phyloP scores from a whole-genome alignment of 2,797 vertebrate genomes.

The Cyclura pinguis region DNA sequence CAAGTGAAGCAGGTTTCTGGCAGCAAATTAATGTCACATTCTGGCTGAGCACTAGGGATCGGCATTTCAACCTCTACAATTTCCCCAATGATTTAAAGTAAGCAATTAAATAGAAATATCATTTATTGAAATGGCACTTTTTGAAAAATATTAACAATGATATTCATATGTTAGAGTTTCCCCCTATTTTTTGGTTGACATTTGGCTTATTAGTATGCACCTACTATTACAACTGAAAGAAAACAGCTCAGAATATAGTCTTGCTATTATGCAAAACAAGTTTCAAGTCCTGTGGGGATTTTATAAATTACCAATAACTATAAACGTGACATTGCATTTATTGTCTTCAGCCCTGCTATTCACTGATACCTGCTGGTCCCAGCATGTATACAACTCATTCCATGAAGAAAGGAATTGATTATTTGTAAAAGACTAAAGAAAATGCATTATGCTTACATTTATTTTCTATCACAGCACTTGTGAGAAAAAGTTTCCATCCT shows the following conservation, averaged over 20 bases:
- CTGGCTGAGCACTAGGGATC: conserved; percentile 78
- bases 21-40: conserved; percentile 81
- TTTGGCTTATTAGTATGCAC: conserved; percentile 91
- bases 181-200: conserved; percentile 83
- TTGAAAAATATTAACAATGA: conserved; percentile 84
- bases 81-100: conserved; percentile 84
- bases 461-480: conserved; percentile 70
- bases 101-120: conserved; percentile 84
- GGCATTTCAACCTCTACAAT: conserved; percentile 82
- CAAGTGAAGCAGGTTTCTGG: conserved; percentile 73
- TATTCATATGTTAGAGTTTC: conserved; percentile 85
- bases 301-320: conserved; percentile 90
- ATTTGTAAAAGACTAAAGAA: conserved; percentile 79
- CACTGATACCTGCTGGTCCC: conserved; percentile 80
- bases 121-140: conserved; percentile 83
- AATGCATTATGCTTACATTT: conserved; percentile 75
- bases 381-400: conserved; percentile 78
- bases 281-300: conserved; percentile 86
- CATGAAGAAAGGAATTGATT: conserved; percentile 78
- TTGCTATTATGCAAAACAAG: conserved; percentile 92
- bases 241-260: conserved; percentile 89
- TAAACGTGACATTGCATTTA: conserved; percentile 93
- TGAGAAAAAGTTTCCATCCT: conserved; percentile 32
- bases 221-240: conserved; percentile 88
- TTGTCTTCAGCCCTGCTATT: conserved; percentile 80